A percentile compares a stretch with the other conserved stretches of the same genome.
phyloP scores from a whole-genome alignment of 2,113 vertebrate genomes.

The Saimiri boliviensis region DNA sequence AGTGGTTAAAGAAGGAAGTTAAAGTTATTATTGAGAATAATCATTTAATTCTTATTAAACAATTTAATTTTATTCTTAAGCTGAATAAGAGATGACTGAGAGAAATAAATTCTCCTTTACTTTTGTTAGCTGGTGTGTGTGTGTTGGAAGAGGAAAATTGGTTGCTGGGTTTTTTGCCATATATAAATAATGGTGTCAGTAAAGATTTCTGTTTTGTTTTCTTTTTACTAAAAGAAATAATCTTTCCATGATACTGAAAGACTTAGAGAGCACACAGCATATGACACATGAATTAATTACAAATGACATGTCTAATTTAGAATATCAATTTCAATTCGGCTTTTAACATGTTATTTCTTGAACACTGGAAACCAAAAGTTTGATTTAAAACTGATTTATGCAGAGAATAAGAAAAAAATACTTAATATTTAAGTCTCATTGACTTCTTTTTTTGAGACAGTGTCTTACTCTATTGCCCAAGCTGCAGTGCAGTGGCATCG shows the following conservation, averaged over 20 bases:
- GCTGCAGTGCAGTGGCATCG: no score
- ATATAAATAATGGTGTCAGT: neutral
- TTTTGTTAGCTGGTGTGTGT: neutral
- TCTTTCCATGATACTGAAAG: neutral
- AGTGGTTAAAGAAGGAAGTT: neutral
- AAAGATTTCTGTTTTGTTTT: neutral
- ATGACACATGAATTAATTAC: neutral
- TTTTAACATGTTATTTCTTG: neutral
- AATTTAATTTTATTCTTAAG: neutral
- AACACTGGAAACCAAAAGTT: neutral
- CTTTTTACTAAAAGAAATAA: neutral
- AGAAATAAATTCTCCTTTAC: neutral
- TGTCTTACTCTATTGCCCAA: no score
- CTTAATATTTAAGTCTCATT: neutral
- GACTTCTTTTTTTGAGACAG: no score
- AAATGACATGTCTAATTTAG: neutral
- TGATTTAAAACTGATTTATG: neutral
- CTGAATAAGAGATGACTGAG: neutral
- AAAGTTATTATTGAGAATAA: no score
- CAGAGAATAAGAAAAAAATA: neutral
- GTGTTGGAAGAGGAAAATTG: neutral
- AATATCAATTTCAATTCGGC: neutral
- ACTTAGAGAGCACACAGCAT: neutral
- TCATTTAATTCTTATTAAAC: neutral
- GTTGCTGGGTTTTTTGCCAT: neutral